Evolutionary conservation across 2,888 invertebrate genomes (phyloP).

Genomic region (Caenorhabditis wallacei): DNA sequence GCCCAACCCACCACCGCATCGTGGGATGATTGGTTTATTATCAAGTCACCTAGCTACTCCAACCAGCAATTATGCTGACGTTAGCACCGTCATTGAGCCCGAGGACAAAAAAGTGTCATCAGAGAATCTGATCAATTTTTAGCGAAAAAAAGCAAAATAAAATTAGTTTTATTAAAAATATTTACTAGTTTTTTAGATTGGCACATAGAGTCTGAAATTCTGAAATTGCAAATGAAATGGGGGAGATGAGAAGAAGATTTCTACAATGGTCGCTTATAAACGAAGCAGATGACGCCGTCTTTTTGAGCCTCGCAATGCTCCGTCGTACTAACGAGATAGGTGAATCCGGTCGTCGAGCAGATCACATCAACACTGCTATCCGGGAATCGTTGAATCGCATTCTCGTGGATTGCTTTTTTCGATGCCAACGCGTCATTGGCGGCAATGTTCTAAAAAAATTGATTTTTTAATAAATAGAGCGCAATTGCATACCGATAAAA

Average conservation of each 20-base stretch:
- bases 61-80: conserved; percentile 57
- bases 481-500: conserved; percentile 53
- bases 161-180: conserved; percentile 41
- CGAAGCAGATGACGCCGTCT: conserved; percentile 74
- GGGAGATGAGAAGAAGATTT: not conserved
- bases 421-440: conserved; percentile 70
- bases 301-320: conserved; percentile 76
- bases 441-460: conserved; percentile 68
- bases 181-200: conserved; percentile 34
- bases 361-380: conserved; percentile 72
- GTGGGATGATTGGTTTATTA: conserved; percentile 70
- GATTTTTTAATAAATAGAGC: not conserved
- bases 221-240: not conserved
- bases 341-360: conserved; percentile 74
- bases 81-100: conserved; percentile 15
- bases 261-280: conserved; percentile 72
- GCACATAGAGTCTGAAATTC: conserved; percentile 24
- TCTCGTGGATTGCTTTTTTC: conserved; percentile 72
- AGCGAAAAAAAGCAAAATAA: conserved; percentile 9
- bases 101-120: conserved; percentile 21
- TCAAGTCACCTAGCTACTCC: conserved; percentile 63
- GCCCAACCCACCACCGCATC: conserved; percentile 54
- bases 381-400: conserved; percentile 65
- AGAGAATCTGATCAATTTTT: conserved; percentile 31
- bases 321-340: conserved; percentile 73